phyloP scores from a whole-genome alignment of 2,797 vertebrate genomes.

The Glossophaga mutica region DNA sequence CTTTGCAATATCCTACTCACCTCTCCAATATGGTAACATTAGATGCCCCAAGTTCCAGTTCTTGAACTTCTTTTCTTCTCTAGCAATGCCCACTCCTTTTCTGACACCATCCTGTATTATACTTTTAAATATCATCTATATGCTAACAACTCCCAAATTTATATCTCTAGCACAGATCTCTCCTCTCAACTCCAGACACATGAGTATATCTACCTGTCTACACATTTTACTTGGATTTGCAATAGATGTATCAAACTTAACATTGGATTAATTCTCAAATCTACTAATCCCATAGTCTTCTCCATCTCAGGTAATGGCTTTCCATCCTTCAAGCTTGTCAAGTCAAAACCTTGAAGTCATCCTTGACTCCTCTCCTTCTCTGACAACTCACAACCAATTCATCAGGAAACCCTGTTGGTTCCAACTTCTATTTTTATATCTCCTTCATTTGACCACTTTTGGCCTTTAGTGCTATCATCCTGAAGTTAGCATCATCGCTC shows the following conservation, averaged over 20 bases:
- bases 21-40: background rate
- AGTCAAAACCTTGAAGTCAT: background rate
- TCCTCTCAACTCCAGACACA: background rate
- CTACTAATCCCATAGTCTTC: background rate
- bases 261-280: background rate
- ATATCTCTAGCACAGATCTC: background rate
- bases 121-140: slow-evolving; percentile 10
- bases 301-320: background rate
- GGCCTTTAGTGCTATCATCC: background rate
- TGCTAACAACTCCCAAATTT: background rate
- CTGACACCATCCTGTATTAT: background rate
- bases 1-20: slow-evolving; percentile 9
- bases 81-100: background rate
- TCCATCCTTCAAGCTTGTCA: background rate
- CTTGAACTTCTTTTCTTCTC: slow-evolving; percentile 18
- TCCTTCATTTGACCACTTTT: background rate
- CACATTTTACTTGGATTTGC: background rate
- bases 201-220: background rate
- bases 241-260: background rate
- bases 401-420: background rate
- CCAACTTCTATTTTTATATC: background rate
- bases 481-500: background rate
- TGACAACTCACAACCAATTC: background rate
- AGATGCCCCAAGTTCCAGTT: background rate
- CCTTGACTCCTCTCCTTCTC: background rate